Percentiles rank a stretch among this genome's conserved stretches.
phyloP scores from a whole-genome alignment of 2,888 invertebrate genomes.

The Alentia gelatinosa region DNA sequence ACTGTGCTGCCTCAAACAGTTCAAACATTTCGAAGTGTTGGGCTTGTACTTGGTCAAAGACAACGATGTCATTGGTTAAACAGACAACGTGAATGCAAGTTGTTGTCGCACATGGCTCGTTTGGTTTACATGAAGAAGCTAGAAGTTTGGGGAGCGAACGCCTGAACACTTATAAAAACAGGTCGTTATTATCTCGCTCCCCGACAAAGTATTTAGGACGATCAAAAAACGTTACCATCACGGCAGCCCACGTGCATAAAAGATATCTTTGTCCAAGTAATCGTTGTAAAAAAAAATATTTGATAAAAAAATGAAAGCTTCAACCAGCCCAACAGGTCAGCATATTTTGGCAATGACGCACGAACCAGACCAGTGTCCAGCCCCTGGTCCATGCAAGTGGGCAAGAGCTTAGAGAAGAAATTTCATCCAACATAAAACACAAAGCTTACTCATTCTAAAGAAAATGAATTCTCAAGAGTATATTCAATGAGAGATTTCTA shows the following conservation, averaged over 20 bases:
- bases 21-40: constrained; percentile 3
- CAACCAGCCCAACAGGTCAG: constrained; percentile 14
- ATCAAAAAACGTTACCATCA: too few relatives aligned
- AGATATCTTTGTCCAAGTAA: background rate
- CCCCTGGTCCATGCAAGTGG: constrained; percentile 43
- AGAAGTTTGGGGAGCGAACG: background rate
- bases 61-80: background rate
- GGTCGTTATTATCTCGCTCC: too few relatives aligned
- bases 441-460: background rate
- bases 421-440: background rate
- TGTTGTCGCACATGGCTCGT: background rate
- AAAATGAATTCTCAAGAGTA: too few relatives aligned
- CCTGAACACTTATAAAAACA: background rate
- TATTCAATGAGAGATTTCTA: background rate
- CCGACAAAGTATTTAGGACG: too few relatives aligned
- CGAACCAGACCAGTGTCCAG: constrained; percentile 3
- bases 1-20: background rate
- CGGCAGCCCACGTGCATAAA: background rate
- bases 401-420: constrained; percentile 21
- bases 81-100: too few relatives aligned
- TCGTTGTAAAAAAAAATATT: background rate
- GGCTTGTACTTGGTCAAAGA: constrained; percentile 10
- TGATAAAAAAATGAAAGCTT: background rate
- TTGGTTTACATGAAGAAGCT: background rate
- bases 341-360: constrained; percentile 48